A percentile compares a stretch with the other conserved stretches of the same genome.
phyloP scores from a whole-genome alignment of 2,797 vertebrate genomes.

The Oreochromis grahami region DNA sequence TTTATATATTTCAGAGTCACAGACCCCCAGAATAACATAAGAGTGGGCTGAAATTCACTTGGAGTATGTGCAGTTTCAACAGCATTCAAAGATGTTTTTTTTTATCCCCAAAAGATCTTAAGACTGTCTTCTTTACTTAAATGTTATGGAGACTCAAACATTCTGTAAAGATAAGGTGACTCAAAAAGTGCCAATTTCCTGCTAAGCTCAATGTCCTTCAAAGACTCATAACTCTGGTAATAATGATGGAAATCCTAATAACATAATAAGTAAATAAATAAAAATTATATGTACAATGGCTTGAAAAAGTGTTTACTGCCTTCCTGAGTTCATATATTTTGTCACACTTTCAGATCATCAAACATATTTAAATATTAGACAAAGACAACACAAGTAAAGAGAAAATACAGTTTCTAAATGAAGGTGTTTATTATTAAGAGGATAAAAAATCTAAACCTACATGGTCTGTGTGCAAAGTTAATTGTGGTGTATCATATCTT shows the following conservation, averaged over 20 bases:
- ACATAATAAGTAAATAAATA: neutral
- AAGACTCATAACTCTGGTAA: neutral
- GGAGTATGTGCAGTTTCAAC: neutral
- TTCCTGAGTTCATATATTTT: neutral
- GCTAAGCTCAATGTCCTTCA: neutral
- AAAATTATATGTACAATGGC: neutral
- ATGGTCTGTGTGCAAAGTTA: neutral
- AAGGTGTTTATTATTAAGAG: neutral
- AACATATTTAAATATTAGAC: neutral
- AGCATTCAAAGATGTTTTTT: neutral
- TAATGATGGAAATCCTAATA: neutral
- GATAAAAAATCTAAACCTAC: neutral
- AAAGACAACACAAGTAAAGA: neutral
- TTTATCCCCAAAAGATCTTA: neutral
- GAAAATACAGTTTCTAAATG: accelerated
- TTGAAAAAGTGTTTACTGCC: accelerated
- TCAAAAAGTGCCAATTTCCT: neutral
- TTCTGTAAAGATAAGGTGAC: neutral
- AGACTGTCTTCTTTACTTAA: neutral
- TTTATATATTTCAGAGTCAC: neutral
- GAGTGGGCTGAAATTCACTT: neutral
- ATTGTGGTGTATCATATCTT: accelerated
- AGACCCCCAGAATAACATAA: accelerated
- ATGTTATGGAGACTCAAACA: neutral
- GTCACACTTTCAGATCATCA: accelerated